Percentiles rank a stretch among this genome's conserved stretches.
Conservation (phyloP, 2,797 vertebrate species). For the Synaphobranchus kaupii region DNA sequence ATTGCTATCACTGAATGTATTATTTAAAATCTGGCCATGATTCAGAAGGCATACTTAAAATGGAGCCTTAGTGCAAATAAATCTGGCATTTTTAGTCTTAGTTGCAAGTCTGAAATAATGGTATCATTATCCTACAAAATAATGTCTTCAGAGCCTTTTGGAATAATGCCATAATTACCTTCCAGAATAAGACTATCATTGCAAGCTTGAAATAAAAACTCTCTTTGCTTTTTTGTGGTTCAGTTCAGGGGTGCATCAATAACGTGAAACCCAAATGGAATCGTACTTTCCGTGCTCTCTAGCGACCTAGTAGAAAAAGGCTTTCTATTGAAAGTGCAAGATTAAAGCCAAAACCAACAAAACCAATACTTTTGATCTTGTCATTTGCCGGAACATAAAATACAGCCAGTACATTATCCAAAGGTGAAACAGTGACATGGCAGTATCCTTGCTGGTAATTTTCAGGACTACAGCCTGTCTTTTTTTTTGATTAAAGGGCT, state of each 20-base stretch:
- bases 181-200: neutral
- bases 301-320: neutral
- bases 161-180: neutral
- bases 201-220: neutral
- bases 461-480: neutral
- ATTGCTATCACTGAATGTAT: neutral
- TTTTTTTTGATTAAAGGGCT: neutral
- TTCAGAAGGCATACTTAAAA: neutral
- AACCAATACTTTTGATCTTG: conserved; percentile 18
- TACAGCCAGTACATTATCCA: neutral
- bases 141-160: neutral
- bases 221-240: neutral
- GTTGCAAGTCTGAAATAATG: neutral
- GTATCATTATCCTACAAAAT: neutral
- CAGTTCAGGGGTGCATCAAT: conserved; percentile 2
- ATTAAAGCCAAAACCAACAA: conserved; percentile 19
- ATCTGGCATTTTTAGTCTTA: neutral
- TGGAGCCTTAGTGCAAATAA: neutral
- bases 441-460: neutral
- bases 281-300: neutral
- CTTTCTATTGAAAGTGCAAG: neutral
- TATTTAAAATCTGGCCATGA: neutral
- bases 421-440: neutral
- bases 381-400: neutral
- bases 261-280: neutral